Percentiles rank a stretch among this genome's conserved stretches.
phyloP scores from a whole-genome alignment of 2,888 invertebrate genomes.

The Megamerina dolium region DNA sequence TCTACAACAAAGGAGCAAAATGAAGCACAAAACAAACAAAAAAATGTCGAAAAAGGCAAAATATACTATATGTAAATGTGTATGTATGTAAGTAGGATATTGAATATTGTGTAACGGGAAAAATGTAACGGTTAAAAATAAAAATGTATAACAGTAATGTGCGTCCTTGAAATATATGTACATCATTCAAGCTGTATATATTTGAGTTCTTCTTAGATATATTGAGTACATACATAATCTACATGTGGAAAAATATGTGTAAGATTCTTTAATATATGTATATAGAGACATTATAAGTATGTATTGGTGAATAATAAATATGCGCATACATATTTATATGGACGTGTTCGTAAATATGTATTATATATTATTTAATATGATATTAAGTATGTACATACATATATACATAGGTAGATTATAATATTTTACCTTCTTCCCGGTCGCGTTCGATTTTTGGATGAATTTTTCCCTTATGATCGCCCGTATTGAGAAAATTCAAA shows the following conservation, averaged over 20 bases:
- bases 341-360: slow-evolving; percentile 2
- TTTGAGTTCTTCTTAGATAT: slow-evolving; percentile 6
- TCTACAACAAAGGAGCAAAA: too few relatives aligned
- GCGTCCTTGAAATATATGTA: slow-evolving; percentile 23
- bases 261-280: background rate
- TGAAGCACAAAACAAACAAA: too few relatives aligned
- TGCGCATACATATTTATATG: slow-evolving; percentile 3
- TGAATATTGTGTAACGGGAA: background rate
- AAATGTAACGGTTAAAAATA: slow-evolving; percentile 14
- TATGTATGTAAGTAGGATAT: too few relatives aligned
- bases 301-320: too few relatives aligned
- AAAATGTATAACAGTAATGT: slow-evolving; percentile 16
- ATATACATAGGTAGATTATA: too few relatives aligned
- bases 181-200: too few relatives aligned
- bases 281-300: too few relatives aligned
- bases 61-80: too few relatives aligned
- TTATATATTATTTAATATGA: too few relatives aligned
- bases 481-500: slow-evolving; percentile 48
- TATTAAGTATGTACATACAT: too few relatives aligned
- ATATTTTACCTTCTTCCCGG: slow-evolving; percentile 51
- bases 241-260: background rate
- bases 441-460: slow-evolving; percentile 51
- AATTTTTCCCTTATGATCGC: slow-evolving; percentile 50
- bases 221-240: slow-evolving; percentile 2
- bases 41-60: too few relatives aligned